These are phyloP conservation scores for Semibalanus balanoides DNA, from an alignment of 1,140 invertebrate species.

Conservation along the genomic window DNA sequence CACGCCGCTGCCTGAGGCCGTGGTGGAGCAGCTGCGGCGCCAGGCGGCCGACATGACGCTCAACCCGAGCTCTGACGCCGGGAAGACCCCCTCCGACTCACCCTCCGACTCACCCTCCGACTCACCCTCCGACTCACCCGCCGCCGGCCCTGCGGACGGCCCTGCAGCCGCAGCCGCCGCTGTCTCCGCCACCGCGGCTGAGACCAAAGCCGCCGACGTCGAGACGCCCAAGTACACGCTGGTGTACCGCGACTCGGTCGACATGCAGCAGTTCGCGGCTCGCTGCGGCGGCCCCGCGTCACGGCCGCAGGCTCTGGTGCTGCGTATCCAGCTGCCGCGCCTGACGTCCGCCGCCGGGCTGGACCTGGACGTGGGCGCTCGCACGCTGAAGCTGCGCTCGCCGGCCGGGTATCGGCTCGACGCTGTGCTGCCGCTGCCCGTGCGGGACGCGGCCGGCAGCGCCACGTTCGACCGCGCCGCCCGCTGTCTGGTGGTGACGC, in stretches of 20 bases:
- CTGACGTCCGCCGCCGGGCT: neutral
- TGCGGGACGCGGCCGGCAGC: neutral
- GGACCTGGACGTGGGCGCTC: neutral
- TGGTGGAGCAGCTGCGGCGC: neutral
- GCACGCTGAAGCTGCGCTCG: neutral
- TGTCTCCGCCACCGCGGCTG: too few relatives aligned
- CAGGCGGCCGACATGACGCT: neutral
- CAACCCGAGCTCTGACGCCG: neutral
- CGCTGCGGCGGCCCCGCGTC: neutral
- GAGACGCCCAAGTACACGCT: neutral
- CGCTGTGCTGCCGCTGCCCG: neutral
- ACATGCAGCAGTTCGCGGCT: neutral
- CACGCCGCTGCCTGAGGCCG: neutral
- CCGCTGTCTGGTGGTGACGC: neutral
- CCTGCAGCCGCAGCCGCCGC: neutral
- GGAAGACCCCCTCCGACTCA: neutral
- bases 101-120: neutral
- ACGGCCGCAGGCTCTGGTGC: neutral
- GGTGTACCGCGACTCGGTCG: neutral
- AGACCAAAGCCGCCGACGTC: neutral
- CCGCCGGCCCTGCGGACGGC: neutral
- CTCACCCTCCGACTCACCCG: neutral
- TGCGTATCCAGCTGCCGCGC: neutral
- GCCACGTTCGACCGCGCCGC: neutral
- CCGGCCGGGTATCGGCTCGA: neutral